Evolutionary conservation across 2,888 invertebrate genomes (phyloP), one percentile per base, ranked within the genome.

Genomic region (Eucera pruinosa): DNA sequence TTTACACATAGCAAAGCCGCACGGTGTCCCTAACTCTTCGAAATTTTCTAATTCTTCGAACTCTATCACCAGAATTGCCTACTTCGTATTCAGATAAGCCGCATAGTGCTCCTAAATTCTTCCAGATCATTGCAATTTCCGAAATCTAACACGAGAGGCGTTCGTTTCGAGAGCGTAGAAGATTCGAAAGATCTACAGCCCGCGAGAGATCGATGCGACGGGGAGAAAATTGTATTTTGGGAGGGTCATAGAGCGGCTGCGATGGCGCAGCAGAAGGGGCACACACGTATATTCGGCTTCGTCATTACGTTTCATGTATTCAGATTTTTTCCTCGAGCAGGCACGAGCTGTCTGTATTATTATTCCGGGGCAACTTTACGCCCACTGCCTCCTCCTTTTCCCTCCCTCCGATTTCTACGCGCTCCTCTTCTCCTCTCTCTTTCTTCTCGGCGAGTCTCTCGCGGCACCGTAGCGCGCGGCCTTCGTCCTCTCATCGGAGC

Each of bases 291-390:
- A n/a, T n/a, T 45, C 81, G 78, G 82, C 78, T n/a, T 82, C 87
- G 87, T 89, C 91, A 90, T 91, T 91, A 91, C 88, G 87, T 92
- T 91, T 90, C 90, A 91, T 91, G 88, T 91, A 91, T 92, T 91
- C 91, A 90, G 90, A 91, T 91, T 91, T 91, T 89, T 90, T 91
- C 81, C 83, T 85, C 82, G 80, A 81, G 76, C 83, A 75, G 82
- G 82, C 85, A 86, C 87, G 86, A 86, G 86, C 84, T 86, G 85
- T 87, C 88, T 86, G 88, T 89, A 90, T 91, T 90, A 91, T 91
- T 92, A 91, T 91, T 91, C 91, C 88, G 86, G 86, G 87, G 89
- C 89, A 90, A 91, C 89, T 91, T 91, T 90, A 86, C 90, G 87
- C 89, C 87, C 90, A 85, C 85, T 87, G 66, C 70, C 73, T n/a